Conservation (phyloP, 2,797 vertebrate genomes). For the Picus viridis region DNA sequence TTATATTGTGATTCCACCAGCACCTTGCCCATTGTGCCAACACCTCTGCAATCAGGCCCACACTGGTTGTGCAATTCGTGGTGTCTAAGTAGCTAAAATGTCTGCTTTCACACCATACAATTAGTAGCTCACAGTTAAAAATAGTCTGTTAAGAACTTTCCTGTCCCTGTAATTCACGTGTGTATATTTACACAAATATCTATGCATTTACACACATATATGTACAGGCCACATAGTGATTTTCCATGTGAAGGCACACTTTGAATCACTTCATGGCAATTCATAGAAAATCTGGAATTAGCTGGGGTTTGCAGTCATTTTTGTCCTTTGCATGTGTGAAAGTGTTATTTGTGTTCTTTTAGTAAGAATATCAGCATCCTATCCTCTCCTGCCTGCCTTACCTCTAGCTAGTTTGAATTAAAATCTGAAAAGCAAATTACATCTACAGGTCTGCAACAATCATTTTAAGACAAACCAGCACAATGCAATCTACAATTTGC, state of each 20-base stretch:
- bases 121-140: not conserved
- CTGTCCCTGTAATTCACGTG: not conserved
- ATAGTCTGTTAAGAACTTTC: not conserved
- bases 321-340: not conserved
- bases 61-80: not conserved
- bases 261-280: not conserved
- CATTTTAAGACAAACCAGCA: not conserved
- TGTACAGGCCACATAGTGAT: not conserved
- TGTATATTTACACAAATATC: not conserved
- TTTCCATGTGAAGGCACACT: not conserved
- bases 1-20: not conserved
- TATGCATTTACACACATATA: not conserved
- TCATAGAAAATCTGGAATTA: not conserved
- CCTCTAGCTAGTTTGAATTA: not conserved
- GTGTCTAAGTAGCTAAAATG: not conserved
- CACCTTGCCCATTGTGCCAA: not conserved
- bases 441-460: not conserved
- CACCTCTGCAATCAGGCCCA: not conserved
- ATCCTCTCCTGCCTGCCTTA: not conserved
- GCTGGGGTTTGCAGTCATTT: fast-evolving
- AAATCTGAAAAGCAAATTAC: not conserved
- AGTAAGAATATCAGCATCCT: not conserved
- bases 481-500: not conserved
- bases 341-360: not conserved
- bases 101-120: not conserved